Base-by-base conservation (phyloP, 2,113 vertebrate species). In the Gopherus flavomarginatus region DNA sequence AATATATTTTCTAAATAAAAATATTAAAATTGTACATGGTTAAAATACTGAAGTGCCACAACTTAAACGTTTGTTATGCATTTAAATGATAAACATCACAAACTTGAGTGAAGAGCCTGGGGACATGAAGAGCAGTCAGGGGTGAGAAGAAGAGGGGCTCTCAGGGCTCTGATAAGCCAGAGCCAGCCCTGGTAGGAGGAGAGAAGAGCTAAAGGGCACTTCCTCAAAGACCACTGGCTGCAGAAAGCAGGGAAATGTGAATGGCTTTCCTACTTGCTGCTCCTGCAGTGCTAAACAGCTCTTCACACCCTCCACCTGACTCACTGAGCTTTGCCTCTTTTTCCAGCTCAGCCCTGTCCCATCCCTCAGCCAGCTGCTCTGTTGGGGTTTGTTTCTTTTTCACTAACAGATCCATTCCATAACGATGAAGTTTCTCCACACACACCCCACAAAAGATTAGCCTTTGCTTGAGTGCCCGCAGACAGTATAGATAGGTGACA, bases 41-140 rank as follows among this genome's bases (percentile, higher is more conserved):
- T 62, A 62, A 62, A 62, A 31, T 27, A 62, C 11, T 72, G 19
- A 72, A 72, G 31, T n/a, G 65, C 17, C n/a, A 38, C n/a, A 69
- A 21, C 19, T 69, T 69, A 69, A 35, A 69, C 29, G 4, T 31
- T 31, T 65, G 13, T 17, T 35, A 65, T 8, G 11, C 31, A 65
- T 65, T 65, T 65, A 69, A 69, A 69, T 17, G 86, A 93, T 86
- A 65, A 91, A 87, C 81, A 72, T 65, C 22, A 9, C 47, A 87
- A 90, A 54, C 86, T 94, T 91, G 88, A 65, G 57, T 59, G 57
- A 88, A 91, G 89, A 80, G 86, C 96, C 83, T 29, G 93, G 95
- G 86, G 81, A 78, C 81, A 77, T 4, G 10, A 54, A 53, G 38
- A 86, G 72, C 86, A 84, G 81, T 50, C 21, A 49, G 44, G 52